Conservation (phyloP, 2,888 invertebrate genomes). For the Eudemis profundana region DNA sequence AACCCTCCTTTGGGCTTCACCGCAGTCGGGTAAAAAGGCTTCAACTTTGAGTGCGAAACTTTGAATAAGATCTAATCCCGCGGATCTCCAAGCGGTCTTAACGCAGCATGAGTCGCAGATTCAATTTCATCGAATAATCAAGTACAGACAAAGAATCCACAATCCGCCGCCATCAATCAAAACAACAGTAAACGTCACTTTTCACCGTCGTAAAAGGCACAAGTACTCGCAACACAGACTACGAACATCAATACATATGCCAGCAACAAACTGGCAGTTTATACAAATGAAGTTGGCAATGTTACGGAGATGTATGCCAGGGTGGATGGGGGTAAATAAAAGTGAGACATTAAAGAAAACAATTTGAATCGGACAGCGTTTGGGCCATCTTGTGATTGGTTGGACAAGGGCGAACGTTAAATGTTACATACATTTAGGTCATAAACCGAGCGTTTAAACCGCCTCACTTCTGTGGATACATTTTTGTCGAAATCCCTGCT, state of each 20-base stretch:
- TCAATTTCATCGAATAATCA: constrained; percentile 61
- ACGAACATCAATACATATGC: constrained; percentile 28
- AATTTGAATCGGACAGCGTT: constrained; percentile 61
- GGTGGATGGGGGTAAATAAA: constrained; percentile 53
- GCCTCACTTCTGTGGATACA: too few species aligned
- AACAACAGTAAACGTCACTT: constrained; percentile 71
- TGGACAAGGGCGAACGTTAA: constrained; percentile 43
- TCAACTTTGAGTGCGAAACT: too few species aligned
- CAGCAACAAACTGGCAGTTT: constrained; percentile 5
- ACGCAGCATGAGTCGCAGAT: constrained; percentile 51
- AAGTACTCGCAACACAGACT: constrained; percentile 48
- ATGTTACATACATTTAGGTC: too few species aligned
- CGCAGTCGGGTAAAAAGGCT: too few species aligned
- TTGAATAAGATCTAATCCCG: background rate
- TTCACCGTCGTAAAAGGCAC: constrained; percentile 66
- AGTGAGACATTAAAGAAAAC: constrained; percentile 62
- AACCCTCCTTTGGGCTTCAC: background rate
- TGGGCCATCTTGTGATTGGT: constrained; percentile 64
- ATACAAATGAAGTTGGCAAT: background rate
- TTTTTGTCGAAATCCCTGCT: too few species aligned
- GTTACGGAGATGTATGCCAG: constrained; percentile 41
- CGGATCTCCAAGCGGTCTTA: constrained; percentile 44
- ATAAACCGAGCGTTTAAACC: too few species aligned
- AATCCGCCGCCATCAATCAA: constrained; percentile 65
- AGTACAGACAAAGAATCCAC: constrained; percentile 58